Percentiles rank a stretch among this genome's conserved stretches.
Conservation (phyloP, 1,140 invertebrate genomes). For the Adelges cooleyi region DNA sequence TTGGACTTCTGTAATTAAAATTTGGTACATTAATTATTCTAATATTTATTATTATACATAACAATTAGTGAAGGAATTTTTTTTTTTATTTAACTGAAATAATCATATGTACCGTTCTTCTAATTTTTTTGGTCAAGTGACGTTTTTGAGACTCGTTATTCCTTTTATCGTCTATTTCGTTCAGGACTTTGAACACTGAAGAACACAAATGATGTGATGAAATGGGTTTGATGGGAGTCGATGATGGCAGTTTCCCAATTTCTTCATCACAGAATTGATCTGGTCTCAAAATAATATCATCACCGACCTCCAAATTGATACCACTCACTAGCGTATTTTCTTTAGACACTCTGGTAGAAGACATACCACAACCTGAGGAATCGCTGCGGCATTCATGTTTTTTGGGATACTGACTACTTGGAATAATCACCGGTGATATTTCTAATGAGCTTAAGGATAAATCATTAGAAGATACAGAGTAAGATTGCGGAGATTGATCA, state of each 20-base stretch:
- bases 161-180: neutral
- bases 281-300: neutral
- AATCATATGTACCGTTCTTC: neutral
- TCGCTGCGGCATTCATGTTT: conserved; percentile 16
- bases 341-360: conserved; percentile 22
- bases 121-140: neutral
- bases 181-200: neutral
- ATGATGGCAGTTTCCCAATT: neutral
- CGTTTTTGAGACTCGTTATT: neutral
- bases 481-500: conserved; percentile 6
- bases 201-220: neutral
- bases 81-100: neutral
- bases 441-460: conserved; percentile 18
- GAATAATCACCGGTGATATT: neutral
- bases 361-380: conserved; percentile 24
- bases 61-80: too few species aligned
- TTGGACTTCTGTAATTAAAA: conserved; percentile 14
- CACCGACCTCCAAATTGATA: neutral
- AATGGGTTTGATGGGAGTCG: neutral
- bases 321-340: conserved; percentile 22
- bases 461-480: conserved; percentile 22
- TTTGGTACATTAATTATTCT: neutral
- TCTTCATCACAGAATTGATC: neutral
- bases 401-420: conserved; percentile 1
- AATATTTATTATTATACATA: too few species aligned